Evolutionary conservation across 2,888 invertebrate genomes (phyloP).

Genomic region (Abscondita cerata): DNA sequence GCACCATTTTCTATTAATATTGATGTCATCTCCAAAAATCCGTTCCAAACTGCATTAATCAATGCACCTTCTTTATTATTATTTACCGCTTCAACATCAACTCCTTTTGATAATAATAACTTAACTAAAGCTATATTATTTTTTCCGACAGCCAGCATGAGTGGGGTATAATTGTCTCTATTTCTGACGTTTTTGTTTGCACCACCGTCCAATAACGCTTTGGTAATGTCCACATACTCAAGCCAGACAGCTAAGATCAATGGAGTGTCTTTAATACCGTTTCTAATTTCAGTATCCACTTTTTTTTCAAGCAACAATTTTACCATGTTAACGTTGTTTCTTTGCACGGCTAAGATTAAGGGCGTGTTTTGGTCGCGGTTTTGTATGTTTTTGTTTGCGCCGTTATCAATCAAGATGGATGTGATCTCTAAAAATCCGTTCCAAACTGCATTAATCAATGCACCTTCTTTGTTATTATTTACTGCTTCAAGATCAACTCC

Average conservation of each 20-base stretch:
- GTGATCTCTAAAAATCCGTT: neutral
- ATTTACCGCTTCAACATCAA: neutral
- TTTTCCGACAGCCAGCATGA: neutral
- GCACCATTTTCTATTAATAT: neutral
- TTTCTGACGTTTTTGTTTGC: neutral
- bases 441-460: neutral
- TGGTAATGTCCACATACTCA: neutral
- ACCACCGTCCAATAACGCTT: neutral
- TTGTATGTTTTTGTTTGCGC: neutral
- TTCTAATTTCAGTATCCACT: neutral
- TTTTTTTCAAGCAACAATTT: neutral
- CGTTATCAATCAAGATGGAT: neutral
- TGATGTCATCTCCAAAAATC: neutral
- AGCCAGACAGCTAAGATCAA: neutral
- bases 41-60: neutral
- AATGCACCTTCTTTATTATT: neutral
- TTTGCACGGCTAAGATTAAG: neutral
- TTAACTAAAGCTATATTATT: neutral
- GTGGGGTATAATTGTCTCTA: neutral
- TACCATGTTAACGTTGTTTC: neutral
- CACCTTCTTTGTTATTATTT: neutral
- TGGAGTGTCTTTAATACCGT: neutral
- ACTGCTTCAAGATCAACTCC: neutral
- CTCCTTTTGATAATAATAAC: neutral
- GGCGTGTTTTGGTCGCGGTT: neutral